phyloP scores from a whole-genome alignment of 2,797 vertebrate species.

The Smutsia temminckii region DNA sequence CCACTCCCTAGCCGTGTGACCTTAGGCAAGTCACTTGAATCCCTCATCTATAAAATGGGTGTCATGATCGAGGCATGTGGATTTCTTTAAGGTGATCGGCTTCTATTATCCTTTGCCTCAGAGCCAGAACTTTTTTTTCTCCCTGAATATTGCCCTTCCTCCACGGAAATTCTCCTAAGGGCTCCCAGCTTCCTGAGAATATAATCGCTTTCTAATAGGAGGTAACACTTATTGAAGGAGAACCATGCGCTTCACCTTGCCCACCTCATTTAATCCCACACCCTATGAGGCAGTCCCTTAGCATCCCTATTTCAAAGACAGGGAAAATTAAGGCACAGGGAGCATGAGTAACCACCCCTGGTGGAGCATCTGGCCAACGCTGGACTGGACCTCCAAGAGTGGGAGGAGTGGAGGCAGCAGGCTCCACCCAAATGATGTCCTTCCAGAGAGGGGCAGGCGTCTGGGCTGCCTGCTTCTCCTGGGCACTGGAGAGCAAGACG shows the following conservation, averaged over 20 bases:
- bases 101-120: background rate
- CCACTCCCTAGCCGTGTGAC: background rate
- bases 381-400: background rate
- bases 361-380: rapidly evolving
- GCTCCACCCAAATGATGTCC: background rate
- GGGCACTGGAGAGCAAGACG: background rate
- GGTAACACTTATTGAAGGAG: background rate
- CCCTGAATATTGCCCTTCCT: background rate
- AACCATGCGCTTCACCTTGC: background rate
- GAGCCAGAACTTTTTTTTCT: background rate
- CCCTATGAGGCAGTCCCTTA: background rate
- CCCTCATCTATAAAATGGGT: background rate
- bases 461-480: background rate
- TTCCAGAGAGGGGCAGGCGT: background rate
- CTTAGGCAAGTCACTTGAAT: background rate
- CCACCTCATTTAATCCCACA: background rate
- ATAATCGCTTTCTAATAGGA: background rate
- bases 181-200: background rate
- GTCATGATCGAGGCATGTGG: background rate
- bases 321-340: background rate
- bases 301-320: background rate
- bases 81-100: background rate
- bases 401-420: rapidly evolving
- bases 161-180: background rate
- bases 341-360: background rate